Evolutionary conservation across 2,888 invertebrate species (phyloP), one percentile per base, ranked within the genome.

Genomic region (Lobophora halterata): DNA sequence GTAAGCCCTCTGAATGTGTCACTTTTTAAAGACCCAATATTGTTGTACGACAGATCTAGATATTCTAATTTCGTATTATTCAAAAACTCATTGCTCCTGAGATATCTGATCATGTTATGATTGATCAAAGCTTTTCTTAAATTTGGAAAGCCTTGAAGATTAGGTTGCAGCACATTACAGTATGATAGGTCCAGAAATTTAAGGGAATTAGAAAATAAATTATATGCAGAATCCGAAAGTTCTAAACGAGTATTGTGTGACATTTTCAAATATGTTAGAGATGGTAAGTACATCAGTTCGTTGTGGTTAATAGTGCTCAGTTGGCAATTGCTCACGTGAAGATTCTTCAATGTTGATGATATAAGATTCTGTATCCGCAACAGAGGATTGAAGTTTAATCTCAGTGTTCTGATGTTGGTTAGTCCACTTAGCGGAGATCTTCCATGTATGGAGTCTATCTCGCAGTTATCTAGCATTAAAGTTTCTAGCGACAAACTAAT

Each of bases 1-100:
- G 72, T 74, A 2, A 94, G 62, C 5, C 89, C 89, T 26, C 76
- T 75, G 65, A 94, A 94, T 0, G 92, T 90, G 46, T 90, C 89
- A 33, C 74, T 69, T 49, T 90, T 90, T 11, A 94, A 62, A 0
- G 78, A 79, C 5, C 89, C 89, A 21, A 94, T 88, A 8, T 90
- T 89, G 69, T 94, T 94, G 23, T 88, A 85, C 0, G 93, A 92
- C 19, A 94, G 65, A 65, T 92, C 92, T 7, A 94, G 64, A 35
- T 86, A 71, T 56, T 90, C 88, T 23, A 94, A 65, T 49, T 88
- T 79, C 2, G 88, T 79, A 61, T 92, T 93, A 54, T 90, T 91
- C 0, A 66, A 59, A 66, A 94, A 94, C 51, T 89, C 90, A 37
- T 88, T 80, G 28, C 85, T 85, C 5, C 82, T 83, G 4, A 94